phyloP scores from a whole-genome alignment of 2,113 vertebrate genomes.

The Terrapene triunguis region DNA sequence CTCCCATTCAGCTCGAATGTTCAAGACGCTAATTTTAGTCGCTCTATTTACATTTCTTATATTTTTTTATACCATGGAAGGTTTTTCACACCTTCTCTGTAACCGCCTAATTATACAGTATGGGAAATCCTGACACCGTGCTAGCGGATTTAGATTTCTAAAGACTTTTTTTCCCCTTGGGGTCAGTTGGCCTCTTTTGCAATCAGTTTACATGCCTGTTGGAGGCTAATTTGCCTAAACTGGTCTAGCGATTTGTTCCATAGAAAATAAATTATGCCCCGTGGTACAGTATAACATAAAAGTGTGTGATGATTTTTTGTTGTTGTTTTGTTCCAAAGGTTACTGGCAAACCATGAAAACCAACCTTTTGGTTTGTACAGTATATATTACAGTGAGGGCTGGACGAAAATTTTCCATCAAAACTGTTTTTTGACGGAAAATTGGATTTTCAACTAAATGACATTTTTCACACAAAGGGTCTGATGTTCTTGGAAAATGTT shows the following conservation, averaged over 20 bases:
- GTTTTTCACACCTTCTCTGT: neutral
- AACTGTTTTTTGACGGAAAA: neutral
- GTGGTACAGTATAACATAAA: neutral
- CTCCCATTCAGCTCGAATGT: neutral
- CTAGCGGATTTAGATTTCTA: neutral
- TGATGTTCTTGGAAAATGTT: neutral
- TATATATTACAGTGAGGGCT: neutral
- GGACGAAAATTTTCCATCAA: neutral
- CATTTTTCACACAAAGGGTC: neutral
- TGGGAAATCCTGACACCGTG: neutral
- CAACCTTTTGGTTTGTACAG: neutral
- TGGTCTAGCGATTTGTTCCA: neutral
- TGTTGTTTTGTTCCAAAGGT: neutral
- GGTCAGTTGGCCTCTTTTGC: neutral
- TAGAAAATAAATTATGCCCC: neutral
- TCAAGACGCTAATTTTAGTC: neutral
- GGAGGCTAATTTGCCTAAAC: neutral
- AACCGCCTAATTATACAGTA: neutral
- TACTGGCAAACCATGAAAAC: neutral
- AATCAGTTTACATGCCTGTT: neutral
- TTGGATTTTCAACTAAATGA: neutral
- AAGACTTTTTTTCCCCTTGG: neutral
- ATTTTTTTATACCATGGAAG: neutral
- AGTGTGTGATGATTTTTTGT: neutral
- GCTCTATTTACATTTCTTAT: neutral